phyloP scores from a whole-genome alignment of 2,113 vertebrate species.

The Craseonycteris thonglongyai region DNA sequence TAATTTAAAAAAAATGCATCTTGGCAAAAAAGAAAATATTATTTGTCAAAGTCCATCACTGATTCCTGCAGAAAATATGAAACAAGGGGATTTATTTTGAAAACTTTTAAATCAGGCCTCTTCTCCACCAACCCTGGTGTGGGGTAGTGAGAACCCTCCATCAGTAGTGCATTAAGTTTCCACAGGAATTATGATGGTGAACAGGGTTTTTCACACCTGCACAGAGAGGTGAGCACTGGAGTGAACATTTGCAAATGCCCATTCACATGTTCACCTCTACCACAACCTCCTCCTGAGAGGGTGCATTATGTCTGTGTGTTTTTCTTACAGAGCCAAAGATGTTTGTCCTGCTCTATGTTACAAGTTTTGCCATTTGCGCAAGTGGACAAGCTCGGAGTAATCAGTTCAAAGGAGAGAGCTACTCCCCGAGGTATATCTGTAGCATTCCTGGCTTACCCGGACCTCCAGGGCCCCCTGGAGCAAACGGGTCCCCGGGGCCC shows the following conservation, averaged over 20 bases:
- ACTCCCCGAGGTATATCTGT: constrained; percentile 88
- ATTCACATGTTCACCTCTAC: fast-evolving
- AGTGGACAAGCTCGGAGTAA: constrained; percentile 84
- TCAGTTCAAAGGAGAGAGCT: constrained; percentile 85
- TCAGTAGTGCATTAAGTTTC: neutral
- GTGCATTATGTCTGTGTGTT: neutral
- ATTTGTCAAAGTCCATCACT: neutral
- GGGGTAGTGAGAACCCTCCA: neutral
- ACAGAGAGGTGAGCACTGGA: neutral
- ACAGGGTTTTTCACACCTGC: too few relatives aligned
- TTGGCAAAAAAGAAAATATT: neutral
- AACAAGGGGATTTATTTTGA: neutral
- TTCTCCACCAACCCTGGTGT: neutral
- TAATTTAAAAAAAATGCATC: neutral
- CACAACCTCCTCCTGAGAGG: neutral
- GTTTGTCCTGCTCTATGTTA: constrained; percentile 85
- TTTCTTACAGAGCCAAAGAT: constrained; percentile 86
- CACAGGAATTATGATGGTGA: neutral
- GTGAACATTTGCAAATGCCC: too few relatives aligned
- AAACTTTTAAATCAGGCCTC: neutral
- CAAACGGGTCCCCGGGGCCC: constrained; percentile 84
- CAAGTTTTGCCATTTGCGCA: constrained; percentile 88
- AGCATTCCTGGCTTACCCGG: constrained; percentile 93
- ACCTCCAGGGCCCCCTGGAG: constrained; percentile 85
- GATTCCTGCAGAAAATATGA: neutral